phyloP scores from a whole-genome alignment of 1,140 invertebrate species.

The Hypsibius dujardini region DNA sequence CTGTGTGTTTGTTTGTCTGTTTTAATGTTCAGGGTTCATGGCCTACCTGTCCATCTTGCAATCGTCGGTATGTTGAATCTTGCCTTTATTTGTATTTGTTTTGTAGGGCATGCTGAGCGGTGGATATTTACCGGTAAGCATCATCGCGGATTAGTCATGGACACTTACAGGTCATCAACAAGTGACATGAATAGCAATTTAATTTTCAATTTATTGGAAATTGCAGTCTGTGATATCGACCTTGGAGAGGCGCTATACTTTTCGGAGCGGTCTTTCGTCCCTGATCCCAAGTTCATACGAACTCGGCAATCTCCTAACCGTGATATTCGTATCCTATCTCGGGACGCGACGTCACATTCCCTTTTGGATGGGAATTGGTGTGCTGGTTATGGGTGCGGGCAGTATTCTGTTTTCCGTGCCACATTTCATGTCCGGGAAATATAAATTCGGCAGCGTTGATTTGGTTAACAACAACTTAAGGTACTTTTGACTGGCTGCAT shows the following conservation, averaged over 20 bases:
- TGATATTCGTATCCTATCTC: constrained; percentile 84
- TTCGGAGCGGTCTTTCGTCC: constrained; percentile 74
- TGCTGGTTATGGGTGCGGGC: constrained; percentile 38
- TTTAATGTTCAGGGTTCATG: background rate
- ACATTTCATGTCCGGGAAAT: constrained; percentile 36
- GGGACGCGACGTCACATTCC: constrained; percentile 76
- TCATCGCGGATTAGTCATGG: too few relatives aligned
- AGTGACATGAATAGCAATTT: too few relatives aligned
- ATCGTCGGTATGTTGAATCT: constrained; percentile 30
- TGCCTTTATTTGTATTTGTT: constrained; percentile 38
- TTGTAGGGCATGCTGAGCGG: constrained; percentile 30
- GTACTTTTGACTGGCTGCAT: too few relatives aligned
- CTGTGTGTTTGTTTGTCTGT: background rate
- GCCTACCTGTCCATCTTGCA: background rate
- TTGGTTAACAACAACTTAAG: constrained; percentile 28
- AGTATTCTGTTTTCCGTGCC: constrained; percentile 38
- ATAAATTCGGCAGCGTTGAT: constrained; percentile 35
- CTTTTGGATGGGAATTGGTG: constrained; percentile 67
- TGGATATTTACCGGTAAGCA: constrained; percentile 34
- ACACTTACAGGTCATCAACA: too few relatives aligned
- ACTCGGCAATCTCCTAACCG: constrained; percentile 82
- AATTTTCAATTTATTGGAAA: too few relatives aligned
- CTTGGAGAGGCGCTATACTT: constrained; percentile 87
- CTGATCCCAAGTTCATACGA: constrained; percentile 82
- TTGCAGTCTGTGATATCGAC: constrained; percentile 77